phyloP scores from a whole-genome alignment of 1,140 invertebrate species.

The Aethina tumida region DNA sequence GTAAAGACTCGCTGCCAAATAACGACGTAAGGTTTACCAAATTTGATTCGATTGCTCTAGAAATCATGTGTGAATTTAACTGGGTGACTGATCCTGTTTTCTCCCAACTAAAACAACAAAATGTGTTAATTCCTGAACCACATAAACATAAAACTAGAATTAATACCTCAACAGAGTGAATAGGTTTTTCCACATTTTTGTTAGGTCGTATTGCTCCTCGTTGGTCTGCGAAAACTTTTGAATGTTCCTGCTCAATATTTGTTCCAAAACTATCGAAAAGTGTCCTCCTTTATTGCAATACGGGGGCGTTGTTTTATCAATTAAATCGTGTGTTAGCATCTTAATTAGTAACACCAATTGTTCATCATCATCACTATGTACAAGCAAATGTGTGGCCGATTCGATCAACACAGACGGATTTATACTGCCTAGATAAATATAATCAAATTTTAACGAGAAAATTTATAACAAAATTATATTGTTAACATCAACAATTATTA shows the following conservation, averaged over 20 bases:
- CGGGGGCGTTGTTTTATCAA: slow-evolving; percentile 26
- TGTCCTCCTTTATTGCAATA: slow-evolving; percentile 39
- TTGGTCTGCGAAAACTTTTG: slow-evolving; percentile 21
- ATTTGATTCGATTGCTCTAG: slow-evolving; percentile 39
- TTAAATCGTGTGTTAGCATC: slow-evolving; percentile 36
- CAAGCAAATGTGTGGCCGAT: slow-evolving; percentile 42
- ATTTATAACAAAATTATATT: slow-evolving; percentile 6
- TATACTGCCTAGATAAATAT: slow-evolving; percentile 40
- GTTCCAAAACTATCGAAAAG: slow-evolving; percentile 42
- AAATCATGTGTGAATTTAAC: slow-evolving; percentile 38
- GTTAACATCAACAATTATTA: background rate
- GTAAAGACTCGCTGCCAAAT: slow-evolving; percentile 33
- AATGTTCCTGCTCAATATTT: slow-evolving; percentile 29
- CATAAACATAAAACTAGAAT: slow-evolving; percentile 1
- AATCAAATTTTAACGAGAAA: slow-evolving; percentile 3
- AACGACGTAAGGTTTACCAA: slow-evolving; percentile 37
- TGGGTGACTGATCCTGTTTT: slow-evolving; percentile 35
- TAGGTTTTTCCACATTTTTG: slow-evolving; percentile 40
- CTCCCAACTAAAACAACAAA: slow-evolving; percentile 39
- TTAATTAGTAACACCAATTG: slow-evolving; percentile 44
- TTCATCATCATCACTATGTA: slow-evolving; percentile 41
- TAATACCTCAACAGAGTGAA: slow-evolving; percentile 38
- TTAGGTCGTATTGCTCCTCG: slow-evolving; percentile 20
- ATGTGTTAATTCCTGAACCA: background rate
- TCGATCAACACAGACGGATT: slow-evolving; percentile 44